Base-by-base conservation (phyloP, 2,888 invertebrate genomes). In the Griposia aprilina region DNA sequence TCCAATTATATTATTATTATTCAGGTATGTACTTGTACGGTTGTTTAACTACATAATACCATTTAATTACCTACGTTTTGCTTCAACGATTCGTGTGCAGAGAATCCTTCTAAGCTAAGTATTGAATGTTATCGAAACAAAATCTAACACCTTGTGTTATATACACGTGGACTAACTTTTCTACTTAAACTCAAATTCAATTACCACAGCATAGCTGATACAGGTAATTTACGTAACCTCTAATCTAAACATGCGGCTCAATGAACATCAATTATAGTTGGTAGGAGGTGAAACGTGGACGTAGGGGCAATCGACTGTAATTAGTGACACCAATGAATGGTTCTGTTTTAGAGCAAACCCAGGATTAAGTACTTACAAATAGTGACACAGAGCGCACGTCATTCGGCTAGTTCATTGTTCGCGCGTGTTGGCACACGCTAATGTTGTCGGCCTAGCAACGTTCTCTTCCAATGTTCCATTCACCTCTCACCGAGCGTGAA, bases 401-500 rank as follows among this genome's bases (percentile, higher is more conserved):
- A 95, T 90, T 92, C 92, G 91, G 89, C 92, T 94, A 93, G 96
- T 96, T 96, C 95, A 96, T 96, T 96, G 96, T 96, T 96, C 96
- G 94, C 90, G 93, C 92, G 93, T 93, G 94, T 93, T 94, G 95
- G 95, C 95, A 94, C 94, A 94, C 93, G 93, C 93, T 94, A 94
- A 95, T 94, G 94, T 93, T 92, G 95, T 92, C 94, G 95, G 95
- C 95, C 95, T 95, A 95, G 95, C 96, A 94, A 95, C 95, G 92
- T 93, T 94, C 92, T 90, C 93, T 92, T 91, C 91, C 89, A 92
- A 90, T 92, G 94, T 94, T 95, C 96, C 96, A 95, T 96, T 96
- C 96, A 96, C 96, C 96, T 96, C 96, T 96, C 95, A 96, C 96
- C 94, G 94, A 94, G 94, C 95, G 94, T 94, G 94, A 95, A 95